A percentile compares a stretch with the other conserved stretches of the same genome.
Evolutionary conservation across 1,140 invertebrate genomes (phyloP).

Genomic region (Battus philenor): DNA sequence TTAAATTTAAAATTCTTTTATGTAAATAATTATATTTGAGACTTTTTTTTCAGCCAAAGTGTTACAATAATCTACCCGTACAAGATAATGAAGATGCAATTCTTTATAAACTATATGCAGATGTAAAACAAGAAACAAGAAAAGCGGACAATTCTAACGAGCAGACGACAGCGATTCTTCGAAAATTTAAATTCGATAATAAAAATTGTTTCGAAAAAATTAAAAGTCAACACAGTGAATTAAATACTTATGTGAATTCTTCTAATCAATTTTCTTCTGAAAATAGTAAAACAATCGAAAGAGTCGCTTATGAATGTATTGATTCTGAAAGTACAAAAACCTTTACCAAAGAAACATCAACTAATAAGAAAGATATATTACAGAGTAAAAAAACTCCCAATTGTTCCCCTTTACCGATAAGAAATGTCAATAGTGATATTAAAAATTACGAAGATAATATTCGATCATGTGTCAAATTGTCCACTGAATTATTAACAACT

Average conservation of each 20-base stretch:
- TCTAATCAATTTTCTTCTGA: constrained; percentile 1
- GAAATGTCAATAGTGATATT: constrained; percentile 10
- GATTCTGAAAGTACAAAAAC: not conserved
- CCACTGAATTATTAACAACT: constrained; percentile 45
- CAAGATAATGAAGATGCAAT: constrained; percentile 27
- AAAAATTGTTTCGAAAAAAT: constrained; percentile 37
- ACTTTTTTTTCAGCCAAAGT: not conserved
- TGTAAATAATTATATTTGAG: too few species aligned
- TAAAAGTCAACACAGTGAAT: constrained; percentile 21
- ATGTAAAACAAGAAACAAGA: constrained; percentile 45
- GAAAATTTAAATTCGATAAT: constrained; percentile 51
- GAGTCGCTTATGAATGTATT: not conserved
- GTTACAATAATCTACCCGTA: not conserved
- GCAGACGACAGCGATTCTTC: constrained; percentile 31
- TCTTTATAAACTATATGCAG: constrained; percentile 54
- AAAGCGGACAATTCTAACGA: constrained; percentile 31
- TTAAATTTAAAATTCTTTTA: too few species aligned
- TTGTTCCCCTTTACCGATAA: not conserved
- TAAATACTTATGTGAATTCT: not conserved
- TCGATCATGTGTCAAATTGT: constrained; percentile 39
- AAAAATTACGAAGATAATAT: constrained; percentile 9
- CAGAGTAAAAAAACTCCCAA: not conserved
- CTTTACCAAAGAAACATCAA: not conserved
- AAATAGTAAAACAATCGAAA: not conserved
- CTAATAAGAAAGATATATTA: not conserved